These are phyloP conservation scores for Eupeodes luniger DNA, from an alignment of 2,888 invertebrate species.

Conservation along the genomic window DNA sequence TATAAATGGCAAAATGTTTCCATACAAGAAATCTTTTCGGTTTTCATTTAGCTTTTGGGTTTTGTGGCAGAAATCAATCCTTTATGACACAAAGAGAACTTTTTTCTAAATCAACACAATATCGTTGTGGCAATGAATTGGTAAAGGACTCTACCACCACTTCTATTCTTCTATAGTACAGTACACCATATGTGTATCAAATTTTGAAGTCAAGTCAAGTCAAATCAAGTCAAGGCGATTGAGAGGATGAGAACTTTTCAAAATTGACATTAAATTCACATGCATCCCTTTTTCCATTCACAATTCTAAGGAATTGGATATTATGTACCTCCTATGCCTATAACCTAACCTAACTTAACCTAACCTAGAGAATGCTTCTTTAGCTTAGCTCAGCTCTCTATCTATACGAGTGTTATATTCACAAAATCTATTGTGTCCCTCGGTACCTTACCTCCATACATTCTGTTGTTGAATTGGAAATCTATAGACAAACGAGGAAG, in stretches of 20 bases:
- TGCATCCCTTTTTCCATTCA: background rate
- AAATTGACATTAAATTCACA: slow-evolving; percentile 36
- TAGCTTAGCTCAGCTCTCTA: too few relatives aligned
- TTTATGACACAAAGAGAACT: background rate
- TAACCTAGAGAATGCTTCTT: background rate
- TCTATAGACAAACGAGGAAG: background rate
- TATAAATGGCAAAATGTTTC: slow-evolving; percentile 21
- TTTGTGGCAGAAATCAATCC: slow-evolving; percentile 31
- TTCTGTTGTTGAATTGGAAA: background rate
- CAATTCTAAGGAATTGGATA: background rate
- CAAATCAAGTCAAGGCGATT: background rate
- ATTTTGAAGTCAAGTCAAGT: background rate
- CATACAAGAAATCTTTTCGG: slow-evolving; percentile 8
- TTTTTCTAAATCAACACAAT: slow-evolving; percentile 10
- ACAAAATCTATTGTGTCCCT: slow-evolving; percentile 8
- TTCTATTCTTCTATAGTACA: too few relatives aligned
- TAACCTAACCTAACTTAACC: too few relatives aligned
- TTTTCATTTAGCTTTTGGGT: slow-evolving; percentile 6
- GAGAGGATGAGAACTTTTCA: slow-evolving; percentile 22
- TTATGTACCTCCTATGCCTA: background rate
- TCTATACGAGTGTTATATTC: background rate
- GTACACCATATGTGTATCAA: background rate
- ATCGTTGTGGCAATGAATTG: background rate
- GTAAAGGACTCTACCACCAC: too few relatives aligned
- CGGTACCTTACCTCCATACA: background rate